Evolutionary conservation across 1,140 invertebrate genomes (phyloP).

Genomic region (Mactra quadrangularis): DNA sequence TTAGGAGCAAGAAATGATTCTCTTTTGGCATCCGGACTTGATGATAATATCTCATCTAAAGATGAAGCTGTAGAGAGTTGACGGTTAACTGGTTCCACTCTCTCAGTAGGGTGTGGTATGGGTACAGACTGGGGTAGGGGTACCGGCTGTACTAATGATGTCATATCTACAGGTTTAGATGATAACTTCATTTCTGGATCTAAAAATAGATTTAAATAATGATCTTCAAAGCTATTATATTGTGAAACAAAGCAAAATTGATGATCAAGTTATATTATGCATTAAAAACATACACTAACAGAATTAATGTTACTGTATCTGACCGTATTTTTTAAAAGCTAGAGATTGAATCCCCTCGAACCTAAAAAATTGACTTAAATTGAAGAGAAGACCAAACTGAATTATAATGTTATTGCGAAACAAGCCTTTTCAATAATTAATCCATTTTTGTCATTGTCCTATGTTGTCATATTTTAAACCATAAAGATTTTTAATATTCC

Average conservation of each 20-base stretch:
- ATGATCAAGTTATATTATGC: no score
- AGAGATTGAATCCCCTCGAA: no score
- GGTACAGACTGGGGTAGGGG: neutral
- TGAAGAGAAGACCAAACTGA: no score
- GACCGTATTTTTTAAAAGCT: no score
- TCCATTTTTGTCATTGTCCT: no score
- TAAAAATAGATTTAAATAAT: neutral
- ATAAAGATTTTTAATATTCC: no score
- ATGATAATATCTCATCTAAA: slow-evolving; percentile 85
- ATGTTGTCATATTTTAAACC: no score
- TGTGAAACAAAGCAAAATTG: neutral
- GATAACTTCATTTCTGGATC: neutral
- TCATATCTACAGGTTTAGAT: neutral
- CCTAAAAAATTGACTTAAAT: no score
- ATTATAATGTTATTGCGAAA: no score
- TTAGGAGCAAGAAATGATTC: slow-evolving; percentile 68
- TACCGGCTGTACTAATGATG: neutral
- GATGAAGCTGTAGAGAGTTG: slow-evolving; percentile 75
- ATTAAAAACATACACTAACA: no score
- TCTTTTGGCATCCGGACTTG: slow-evolving; percentile 86
- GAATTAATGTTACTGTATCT: no score
- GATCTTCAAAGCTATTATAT: neutral
- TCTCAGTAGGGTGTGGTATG: neutral
- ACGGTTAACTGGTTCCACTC: slow-evolving; percentile 54
- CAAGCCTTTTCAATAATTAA: no score